Conservation (phyloP, 2,888 invertebrate genomes). For the Philopedon plagiatum region DNA sequence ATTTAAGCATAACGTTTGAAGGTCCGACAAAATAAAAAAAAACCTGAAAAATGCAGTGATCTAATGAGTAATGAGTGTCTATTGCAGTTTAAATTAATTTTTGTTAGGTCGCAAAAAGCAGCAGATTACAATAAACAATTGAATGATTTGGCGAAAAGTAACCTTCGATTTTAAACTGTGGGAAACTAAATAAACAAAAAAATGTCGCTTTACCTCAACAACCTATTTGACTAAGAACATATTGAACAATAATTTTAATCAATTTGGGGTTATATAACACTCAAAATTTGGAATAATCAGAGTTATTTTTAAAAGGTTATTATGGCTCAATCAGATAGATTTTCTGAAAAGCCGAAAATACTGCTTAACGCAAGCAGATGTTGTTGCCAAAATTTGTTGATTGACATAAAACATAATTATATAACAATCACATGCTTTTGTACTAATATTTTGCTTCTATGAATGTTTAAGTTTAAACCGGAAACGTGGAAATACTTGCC, state of each 20-base stretch:
- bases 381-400: conserved; percentile 48
- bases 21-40: conserved; percentile 2
- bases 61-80: neutral
- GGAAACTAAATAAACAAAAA: conserved; percentile 11
- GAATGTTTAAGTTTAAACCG: conserved; percentile 7
- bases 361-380: conserved; percentile 27
- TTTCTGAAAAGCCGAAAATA: conserved; percentile 5
- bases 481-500: too few species aligned
- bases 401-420: conserved; percentile 46
- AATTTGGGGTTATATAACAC: neutral
- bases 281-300: conserved; percentile 7
- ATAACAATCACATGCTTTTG: conserved; percentile 45
- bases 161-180: conserved; percentile 32
- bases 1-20: conserved; percentile 26
- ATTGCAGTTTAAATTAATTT: conserved; percentile 20
- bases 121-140: conserved; percentile 20
- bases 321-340: conserved; percentile 40
- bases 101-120: conserved; percentile 6
- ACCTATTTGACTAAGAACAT: too few species aligned
- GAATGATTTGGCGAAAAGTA: conserved; percentile 16
- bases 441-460: neutral
- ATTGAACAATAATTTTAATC: too few species aligned
- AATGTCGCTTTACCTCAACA: neutral
- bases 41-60: neutral
- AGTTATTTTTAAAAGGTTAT: conserved; percentile 39